These are phyloP conservation scores for Calidris pugnax DNA, from an alignment of 2,113 vertebrate genomes.

Conservation along the genomic window DNA sequence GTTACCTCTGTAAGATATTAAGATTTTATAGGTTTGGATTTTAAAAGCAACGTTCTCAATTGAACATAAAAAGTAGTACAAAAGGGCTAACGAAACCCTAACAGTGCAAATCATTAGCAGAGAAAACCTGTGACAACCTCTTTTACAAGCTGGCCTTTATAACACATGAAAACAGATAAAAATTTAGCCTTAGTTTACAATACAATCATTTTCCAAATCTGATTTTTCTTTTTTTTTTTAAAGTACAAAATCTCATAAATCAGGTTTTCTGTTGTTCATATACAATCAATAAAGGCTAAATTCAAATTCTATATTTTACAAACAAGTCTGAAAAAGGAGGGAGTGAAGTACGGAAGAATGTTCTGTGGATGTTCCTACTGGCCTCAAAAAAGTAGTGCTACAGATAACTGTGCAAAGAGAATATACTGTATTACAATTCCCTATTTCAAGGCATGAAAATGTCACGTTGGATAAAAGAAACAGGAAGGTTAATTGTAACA, in stretches of 20 bases:
- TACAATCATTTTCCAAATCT: conserved; percentile 96
- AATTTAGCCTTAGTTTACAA: conserved; percentile 96
- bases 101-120: conserved; percentile 91
- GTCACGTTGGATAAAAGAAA: conserved; percentile 72
- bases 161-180: conserved; percentile 87
- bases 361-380: conserved; percentile 88
- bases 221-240: conserved; percentile 81
- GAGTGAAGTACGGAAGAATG: conserved; percentile 84
- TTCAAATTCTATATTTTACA: conserved; percentile 93
- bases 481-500: conserved; percentile 74
- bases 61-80: conserved; percentile 82
- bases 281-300: conserved; percentile 98
- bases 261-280: conserved; percentile 93
- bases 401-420: conserved; percentile 86
- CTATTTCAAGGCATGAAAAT: conserved; percentile 84
- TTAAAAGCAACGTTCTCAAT: conserved; percentile 81
- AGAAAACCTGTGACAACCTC: conserved; percentile 89
- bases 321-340: conserved; percentile 90
- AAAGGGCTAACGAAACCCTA: conserved; percentile 81
- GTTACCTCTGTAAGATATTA: conserved; percentile 52
- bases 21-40: conserved; percentile 68
- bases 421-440: conserved; percentile 78
- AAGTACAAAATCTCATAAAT: conserved; percentile 96
- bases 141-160: conserved; percentile 92
- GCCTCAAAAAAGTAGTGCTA: conserved; percentile 92